A percentile compares a stretch with the other conserved stretches of the same genome.
Evolutionary conservation across 2,113 vertebrate species (phyloP).

Genomic region (Sarotherodon lohbergeri): DNA sequence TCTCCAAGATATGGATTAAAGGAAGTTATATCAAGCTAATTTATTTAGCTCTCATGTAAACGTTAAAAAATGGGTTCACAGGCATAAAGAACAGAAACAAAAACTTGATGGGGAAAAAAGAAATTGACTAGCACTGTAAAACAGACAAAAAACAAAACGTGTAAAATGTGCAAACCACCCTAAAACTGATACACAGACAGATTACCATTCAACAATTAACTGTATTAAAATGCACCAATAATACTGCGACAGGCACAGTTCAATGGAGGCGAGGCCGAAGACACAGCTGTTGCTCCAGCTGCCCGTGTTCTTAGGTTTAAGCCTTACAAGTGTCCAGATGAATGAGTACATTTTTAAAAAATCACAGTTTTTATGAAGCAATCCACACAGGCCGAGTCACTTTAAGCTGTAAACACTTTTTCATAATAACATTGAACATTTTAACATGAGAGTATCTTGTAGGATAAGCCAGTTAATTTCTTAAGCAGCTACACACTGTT

Average conservation of each 20-base stretch:
- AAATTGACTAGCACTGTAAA: not conserved
- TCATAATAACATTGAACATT: not conserved
- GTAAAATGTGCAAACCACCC: not conserved
- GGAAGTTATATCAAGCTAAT: too few species aligned
- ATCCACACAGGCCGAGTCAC: not conserved
- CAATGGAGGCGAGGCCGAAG: not conserved
- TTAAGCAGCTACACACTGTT: not conserved
- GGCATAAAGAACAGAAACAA: not conserved
- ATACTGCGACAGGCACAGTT: accelerated
- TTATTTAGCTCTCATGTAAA: too few species aligned
- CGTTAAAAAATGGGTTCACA: too few species aligned
- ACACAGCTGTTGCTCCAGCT: not conserved
- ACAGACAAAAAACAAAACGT: not conserved
- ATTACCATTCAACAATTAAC: not conserved
- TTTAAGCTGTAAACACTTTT: not conserved
- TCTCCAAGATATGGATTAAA: too few species aligned
- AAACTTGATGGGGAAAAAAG: not conserved
- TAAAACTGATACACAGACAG: not conserved
- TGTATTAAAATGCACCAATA: not conserved
- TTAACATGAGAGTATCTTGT: not conserved
- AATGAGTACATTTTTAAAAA: not conserved
- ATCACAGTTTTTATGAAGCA: not conserved
- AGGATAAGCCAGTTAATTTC: not conserved
- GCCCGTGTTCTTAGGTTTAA: not conserved
- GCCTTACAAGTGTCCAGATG: not conserved